Percentiles rank a stretch among this genome's conserved stretches.
Conservation (phyloP, 2,888 invertebrate genomes). For the Callyntrura sp. region DNA sequence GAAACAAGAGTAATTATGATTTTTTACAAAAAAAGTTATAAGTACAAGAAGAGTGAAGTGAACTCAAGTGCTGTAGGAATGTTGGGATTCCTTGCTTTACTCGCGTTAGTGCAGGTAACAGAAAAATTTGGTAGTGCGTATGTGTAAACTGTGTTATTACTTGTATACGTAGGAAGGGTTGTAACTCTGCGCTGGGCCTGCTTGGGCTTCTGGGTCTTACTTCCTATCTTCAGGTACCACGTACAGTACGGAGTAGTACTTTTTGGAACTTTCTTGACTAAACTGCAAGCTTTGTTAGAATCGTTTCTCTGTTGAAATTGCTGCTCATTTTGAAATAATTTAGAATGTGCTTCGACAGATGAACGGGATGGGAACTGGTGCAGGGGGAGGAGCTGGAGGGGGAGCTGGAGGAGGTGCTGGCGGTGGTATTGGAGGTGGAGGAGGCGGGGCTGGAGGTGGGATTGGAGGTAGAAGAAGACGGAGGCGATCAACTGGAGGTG, state of each 20-base stretch:
- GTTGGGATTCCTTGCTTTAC: slow-evolving; percentile 63
- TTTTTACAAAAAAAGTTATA: slow-evolving; percentile 19
- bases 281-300: neutral
- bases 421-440: neutral
- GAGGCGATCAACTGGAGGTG: neutral
- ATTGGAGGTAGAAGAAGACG: neutral
- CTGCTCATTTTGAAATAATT: slow-evolving; percentile 1
- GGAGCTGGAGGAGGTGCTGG: slow-evolving; percentile 16
- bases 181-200: slow-evolving; percentile 77
- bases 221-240: slow-evolving; percentile 72
- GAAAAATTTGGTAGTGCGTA: neutral
- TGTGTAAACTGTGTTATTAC: neutral
- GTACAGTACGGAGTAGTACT: neutral
- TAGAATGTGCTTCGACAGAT: slow-evolving; percentile 67
- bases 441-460: neutral
- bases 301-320: neutral
- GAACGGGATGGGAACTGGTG: neutral
- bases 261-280: neutral
- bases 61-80: slow-evolving; percentile 66
- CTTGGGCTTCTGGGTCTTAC: slow-evolving; percentile 75
- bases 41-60: slow-evolving; percentile 47
- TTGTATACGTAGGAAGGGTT: slow-evolving; percentile 69
- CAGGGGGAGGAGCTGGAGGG: neutral
- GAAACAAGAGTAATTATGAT: neutral
- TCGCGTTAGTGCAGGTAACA: slow-evolving; percentile 65